Conservation (phyloP, 2,113 vertebrate genomes). For the Zosterops lateralis region DNA sequence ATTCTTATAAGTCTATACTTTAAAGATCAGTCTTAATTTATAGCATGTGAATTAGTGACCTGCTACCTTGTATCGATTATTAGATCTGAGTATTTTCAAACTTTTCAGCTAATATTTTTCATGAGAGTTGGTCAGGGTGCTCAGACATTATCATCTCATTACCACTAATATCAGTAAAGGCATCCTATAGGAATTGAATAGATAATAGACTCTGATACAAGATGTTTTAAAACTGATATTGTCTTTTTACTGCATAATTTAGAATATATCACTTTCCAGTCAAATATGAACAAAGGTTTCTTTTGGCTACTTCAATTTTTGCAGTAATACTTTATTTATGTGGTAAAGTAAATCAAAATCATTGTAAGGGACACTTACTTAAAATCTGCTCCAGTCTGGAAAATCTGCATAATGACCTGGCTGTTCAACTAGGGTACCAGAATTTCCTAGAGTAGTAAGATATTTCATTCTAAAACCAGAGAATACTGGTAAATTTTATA, state of each 20-base stretch:
- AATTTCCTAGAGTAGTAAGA: not conserved
- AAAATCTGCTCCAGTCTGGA: not conserved
- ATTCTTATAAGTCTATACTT: not conserved
- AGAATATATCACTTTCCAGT: not conserved
- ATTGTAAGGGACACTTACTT: not conserved
- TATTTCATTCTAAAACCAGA: not conserved
- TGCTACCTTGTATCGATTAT: not conserved
- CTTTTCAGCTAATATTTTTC: not conserved
- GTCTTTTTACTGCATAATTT: not conserved
- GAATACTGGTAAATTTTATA: not conserved
- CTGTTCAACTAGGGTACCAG: not conserved
- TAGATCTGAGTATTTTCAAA: not conserved
- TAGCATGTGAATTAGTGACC: not conserved
- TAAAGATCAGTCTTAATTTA: not conserved
- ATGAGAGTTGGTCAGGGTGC: not conserved
- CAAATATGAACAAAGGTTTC: not conserved
- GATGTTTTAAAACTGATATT: not conserved
- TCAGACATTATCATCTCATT: not conserved
- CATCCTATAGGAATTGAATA: not conserved
- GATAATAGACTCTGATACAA: too few species aligned
- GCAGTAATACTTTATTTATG: not conserved
- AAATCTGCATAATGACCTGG: not conserved
- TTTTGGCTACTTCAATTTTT: not conserved
- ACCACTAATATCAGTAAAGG: not conserved
- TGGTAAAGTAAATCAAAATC: not conserved